A percentile compares a stretch with the other conserved stretches of the same genome.
phyloP scores from a whole-genome alignment of 2,113 vertebrate species.

The Poeciliopsis retropinna region DNA sequence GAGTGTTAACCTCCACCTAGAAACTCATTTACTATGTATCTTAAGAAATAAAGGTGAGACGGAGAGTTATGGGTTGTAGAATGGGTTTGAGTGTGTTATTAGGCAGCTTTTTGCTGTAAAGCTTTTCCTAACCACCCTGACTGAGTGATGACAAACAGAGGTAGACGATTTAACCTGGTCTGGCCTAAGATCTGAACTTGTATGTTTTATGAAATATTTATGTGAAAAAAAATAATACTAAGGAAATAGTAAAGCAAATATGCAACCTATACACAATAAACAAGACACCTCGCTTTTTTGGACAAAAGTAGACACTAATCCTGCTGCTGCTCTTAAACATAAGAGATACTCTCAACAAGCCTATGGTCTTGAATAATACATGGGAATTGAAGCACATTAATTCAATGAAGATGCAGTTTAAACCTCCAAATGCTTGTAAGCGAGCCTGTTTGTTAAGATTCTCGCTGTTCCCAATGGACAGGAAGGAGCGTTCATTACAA shows the following conservation, averaged over 20 bases:
- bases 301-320: not conserved
- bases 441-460: conserved; percentile 3
- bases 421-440: conserved; percentile 2
- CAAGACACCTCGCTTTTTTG: not conserved
- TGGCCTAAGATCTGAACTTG: conserved; percentile 22
- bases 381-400: conserved; percentile 1
- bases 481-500: conserved; percentile 4
- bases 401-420: conserved; percentile 12
- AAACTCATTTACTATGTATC: conserved; percentile 40
- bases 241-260: not conserved
- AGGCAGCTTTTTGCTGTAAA: conserved; percentile 24
- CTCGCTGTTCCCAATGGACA: not conserved
- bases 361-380: conserved; percentile 12
- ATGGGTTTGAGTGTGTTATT: not conserved
- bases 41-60: conserved; percentile 42
- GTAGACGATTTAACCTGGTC: conserved; percentile 48
- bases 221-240: not conserved
- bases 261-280: not conserved
- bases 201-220: not conserved
- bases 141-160: conserved; percentile 37
- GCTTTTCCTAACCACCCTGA: conserved; percentile 39
- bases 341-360: conserved; percentile 11
- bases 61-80: conserved; percentile 35
- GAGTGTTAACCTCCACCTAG: conserved; percentile 45
- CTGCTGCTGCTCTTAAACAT: conserved; percentile 10